Evolutionary conservation across 2,113 vertebrate genomes (phyloP).

Genomic region (Trematocara stigmaticum): DNA sequence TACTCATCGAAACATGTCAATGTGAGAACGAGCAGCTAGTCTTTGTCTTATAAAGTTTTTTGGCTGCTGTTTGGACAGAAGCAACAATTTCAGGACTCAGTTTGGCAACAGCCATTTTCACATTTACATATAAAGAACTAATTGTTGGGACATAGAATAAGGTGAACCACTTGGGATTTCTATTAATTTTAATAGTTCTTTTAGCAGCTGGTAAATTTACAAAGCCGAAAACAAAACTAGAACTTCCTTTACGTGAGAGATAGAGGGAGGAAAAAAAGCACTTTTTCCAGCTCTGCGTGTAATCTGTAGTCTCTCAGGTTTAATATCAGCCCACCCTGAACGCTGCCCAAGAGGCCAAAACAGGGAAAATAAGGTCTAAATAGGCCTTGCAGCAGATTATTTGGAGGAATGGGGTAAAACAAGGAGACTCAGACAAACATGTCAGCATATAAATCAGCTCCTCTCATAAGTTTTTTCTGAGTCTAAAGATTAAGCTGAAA

Average conservation of each 20-base stretch:
- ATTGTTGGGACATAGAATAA: neutral
- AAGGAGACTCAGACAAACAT: neutral
- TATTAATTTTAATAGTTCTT: neutral
- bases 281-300: neutral
- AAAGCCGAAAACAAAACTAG: neutral
- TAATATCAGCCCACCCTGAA: neutral
- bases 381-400: neutral
- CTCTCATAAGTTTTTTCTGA: neutral
- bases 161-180: neutral
- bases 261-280: neutral
- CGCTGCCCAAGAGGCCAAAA: neutral
- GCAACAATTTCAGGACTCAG: neutral
- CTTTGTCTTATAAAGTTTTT: neutral
- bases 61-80: neutral
- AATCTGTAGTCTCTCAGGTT: neutral
- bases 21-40: neutral
- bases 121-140: neutral
- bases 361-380: neutral
- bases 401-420: neutral
- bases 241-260: neutral
- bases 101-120: neutral
- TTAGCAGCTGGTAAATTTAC: neutral
- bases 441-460: neutral
- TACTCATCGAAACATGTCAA: neutral
- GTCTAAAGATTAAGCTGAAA: neutral